These are phyloP conservation scores for Nasua narica DNA, from an alignment of 2,797 vertebrate genomes.

Conservation along the genomic window DNA sequence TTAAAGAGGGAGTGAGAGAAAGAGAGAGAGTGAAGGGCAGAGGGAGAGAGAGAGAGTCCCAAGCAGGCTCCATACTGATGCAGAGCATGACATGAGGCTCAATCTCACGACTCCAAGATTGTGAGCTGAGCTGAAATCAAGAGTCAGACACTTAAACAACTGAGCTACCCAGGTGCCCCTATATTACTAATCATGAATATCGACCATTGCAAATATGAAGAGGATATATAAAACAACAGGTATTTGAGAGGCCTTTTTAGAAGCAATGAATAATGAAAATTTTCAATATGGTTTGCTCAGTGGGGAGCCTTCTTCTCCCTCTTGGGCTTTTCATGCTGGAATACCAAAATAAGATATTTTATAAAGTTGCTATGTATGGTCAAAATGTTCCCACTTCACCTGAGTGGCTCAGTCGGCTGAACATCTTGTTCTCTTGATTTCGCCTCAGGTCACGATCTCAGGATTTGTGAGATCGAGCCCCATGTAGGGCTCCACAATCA, in stretches of 20 bases:
- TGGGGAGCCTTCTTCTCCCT: no score
- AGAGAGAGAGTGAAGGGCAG: not conserved
- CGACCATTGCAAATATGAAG: not conserved
- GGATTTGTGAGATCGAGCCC: not conserved
- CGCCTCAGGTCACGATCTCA: not conserved
- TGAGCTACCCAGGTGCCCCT: no score
- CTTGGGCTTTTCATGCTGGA: not conserved
- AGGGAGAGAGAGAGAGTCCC: not conserved
- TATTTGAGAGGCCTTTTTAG: not conserved
- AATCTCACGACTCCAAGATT: no score
- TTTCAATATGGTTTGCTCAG: not conserved
- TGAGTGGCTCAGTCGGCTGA: not conserved
- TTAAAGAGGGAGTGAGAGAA: not conserved
- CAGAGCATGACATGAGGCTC: no score
- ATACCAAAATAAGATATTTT: constrained; percentile 7
- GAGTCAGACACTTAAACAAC: no score
- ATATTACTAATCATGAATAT: not conserved
- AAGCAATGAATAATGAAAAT: not conserved
- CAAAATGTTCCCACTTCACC: not conserved
- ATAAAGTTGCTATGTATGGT: not conserved
- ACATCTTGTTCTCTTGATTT: not conserved
- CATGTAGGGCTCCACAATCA: not conserved
- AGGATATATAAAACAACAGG: not conserved
- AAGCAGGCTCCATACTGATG: not conserved
- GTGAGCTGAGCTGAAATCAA: no score